Conservation (phyloP, 2,888 invertebrate species). For the Abrostola triplasia region DNA sequence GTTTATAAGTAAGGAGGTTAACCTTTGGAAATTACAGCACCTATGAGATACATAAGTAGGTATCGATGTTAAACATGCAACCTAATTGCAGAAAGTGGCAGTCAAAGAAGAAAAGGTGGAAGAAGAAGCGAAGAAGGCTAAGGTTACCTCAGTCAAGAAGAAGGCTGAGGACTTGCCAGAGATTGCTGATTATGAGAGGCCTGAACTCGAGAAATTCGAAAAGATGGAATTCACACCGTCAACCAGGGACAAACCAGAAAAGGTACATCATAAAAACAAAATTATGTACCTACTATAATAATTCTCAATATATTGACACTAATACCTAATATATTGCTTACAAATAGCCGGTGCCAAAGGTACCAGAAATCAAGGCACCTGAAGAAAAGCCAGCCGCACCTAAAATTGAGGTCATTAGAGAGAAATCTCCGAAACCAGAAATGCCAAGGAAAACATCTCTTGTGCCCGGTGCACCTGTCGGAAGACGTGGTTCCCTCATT, state of each 20-base stretch:
- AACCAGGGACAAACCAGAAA: constrained; percentile 82
- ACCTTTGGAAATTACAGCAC: too few species aligned
- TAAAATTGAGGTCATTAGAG: constrained; percentile 95
- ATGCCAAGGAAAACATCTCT: constrained; percentile 92
- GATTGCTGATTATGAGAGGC: constrained; percentile 92
- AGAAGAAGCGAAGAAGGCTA: constrained; percentile 84
- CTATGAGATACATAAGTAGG: too few species aligned
- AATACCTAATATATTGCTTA: constrained; percentile 14
- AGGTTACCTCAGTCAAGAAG: constrained; percentile 82
- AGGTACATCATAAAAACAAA: constrained; percentile 67
- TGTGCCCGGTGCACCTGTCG: constrained; percentile 87
- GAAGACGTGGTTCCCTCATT: constrained; percentile 94
- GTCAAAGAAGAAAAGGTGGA: constrained; percentile 82
- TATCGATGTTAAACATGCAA: constrained; percentile 25
- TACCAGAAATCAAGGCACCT: constrained; percentile 92
- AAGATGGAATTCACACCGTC: constrained; percentile 86
- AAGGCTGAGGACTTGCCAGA: constrained; percentile 89
- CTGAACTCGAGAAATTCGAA: constrained; percentile 91
- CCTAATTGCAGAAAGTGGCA: constrained; percentile 81
- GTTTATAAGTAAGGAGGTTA: too few species aligned
- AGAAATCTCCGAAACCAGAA: constrained; percentile 91
- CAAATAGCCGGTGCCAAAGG: constrained; percentile 75
- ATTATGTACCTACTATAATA: constrained; percentile 34
- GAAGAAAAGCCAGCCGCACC: constrained; percentile 90
- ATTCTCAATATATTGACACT: background rate